Percentiles rank a stretch among this genome's conserved stretches.
Conservation (phyloP, 1,140 invertebrate genomes). For the Drosophila lowei region DNA sequence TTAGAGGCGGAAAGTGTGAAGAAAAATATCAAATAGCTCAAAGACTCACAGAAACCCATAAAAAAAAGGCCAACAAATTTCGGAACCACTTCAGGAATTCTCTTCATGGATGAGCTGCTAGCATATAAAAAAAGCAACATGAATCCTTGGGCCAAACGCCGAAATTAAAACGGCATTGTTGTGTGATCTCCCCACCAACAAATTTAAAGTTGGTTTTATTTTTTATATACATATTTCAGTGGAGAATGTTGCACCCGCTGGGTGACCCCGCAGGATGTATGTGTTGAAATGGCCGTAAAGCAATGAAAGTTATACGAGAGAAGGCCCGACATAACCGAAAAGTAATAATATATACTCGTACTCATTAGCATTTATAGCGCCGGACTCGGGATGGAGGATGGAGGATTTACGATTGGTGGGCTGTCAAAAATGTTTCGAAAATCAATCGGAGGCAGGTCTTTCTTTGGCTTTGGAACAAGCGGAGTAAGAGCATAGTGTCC, state of each 20-base stretch:
- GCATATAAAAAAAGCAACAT: constrained; percentile 76
- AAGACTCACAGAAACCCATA: constrained; percentile 32
- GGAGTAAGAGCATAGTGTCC: background rate
- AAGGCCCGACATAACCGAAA: constrained; percentile 28
- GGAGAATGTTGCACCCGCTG: constrained; percentile 43
- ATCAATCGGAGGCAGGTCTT: constrained; percentile 21
- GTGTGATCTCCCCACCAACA: constrained; percentile 10
- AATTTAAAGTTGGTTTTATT: background rate
- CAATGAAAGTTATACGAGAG: constrained; percentile 29
- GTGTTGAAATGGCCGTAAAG: constrained; percentile 16
- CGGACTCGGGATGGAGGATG: background rate
- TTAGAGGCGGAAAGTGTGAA: constrained; percentile 65
- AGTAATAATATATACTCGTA: constrained; percentile 33
- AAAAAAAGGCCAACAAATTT: constrained; percentile 34
- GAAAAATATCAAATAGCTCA: constrained; percentile 75
- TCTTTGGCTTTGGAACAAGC: background rate
- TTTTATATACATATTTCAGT: background rate
- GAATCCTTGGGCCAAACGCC: constrained; percentile 51
- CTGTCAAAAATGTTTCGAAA: constrained; percentile 35
- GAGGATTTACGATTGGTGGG: constrained; percentile 51
- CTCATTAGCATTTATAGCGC: constrained; percentile 70
- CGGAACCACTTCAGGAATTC: constrained; percentile 39
- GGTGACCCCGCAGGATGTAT: constrained; percentile 30
- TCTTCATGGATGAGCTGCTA: constrained; percentile 67
- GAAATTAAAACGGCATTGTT: constrained; percentile 63